Base-by-base conservation (phyloP, 2,113 vertebrate species). In the Cavia aperea region DNA sequence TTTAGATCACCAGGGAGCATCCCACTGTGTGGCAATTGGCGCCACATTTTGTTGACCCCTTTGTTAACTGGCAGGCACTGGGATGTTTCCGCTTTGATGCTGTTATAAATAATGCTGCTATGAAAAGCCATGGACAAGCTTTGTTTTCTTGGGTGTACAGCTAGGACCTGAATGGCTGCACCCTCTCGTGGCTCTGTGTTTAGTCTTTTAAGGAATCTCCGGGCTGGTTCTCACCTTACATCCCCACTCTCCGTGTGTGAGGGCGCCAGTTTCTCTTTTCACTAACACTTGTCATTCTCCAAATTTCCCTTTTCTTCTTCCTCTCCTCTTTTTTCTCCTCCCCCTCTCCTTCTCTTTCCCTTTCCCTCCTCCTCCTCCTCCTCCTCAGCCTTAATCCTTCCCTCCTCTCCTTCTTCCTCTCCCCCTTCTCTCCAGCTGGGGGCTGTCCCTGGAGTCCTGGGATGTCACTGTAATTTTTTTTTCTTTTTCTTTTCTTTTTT, bases 221-320 rank as follows among this genome's bases (percentile, higher is more conserved):
- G 39, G 73, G 31, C 29, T 54, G 5, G 81, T 95, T 92, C 78
- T 75, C 43, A 9, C 49, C 88, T 92, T 79, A 24, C n/a, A 62
- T 65, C 73, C 31, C 51, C 7, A 13, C 36, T 66, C 65, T 56
- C 66, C 21, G 33, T 39, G 18, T 43, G 18, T 21, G 4, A 89
- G 39, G 58, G 56, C 19, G 51, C 77, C 49, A 19, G 4, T 39
- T 68, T 89, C 88, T 90, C 7, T 88, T 86, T 85, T 89, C 79
- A 60, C 24, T n/a, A 66, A 62, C 36, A n/a, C 33, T 86, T 87
- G 86, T 68, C 56, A 58, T n/a, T 72, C 72, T 31, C 16, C 8
- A 23, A n/a, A 72, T 60, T 51, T 39, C n/a, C 43, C 46, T 49
- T 33, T n/a, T 39, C 81, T 16, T 15, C 39, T 4, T 8, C 16